Percentiles rank a stretch among this genome's conserved stretches.
phyloP scores from a whole-genome alignment of 2,797 vertebrate species.

The Sebastes trivittatus region DNA sequence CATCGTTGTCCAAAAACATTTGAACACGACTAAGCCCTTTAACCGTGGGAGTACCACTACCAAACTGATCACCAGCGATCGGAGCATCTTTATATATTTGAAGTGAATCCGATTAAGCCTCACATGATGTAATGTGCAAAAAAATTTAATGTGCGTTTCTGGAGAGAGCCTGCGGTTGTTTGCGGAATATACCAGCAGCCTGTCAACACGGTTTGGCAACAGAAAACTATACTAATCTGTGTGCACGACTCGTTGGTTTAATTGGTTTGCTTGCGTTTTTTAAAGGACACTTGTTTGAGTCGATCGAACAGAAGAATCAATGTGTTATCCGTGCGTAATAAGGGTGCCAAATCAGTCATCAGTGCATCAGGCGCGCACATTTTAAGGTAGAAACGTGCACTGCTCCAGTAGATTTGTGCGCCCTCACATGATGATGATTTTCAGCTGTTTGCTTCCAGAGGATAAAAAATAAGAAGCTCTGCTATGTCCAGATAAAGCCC shows the following conservation, averaged over 20 bases:
- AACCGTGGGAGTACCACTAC: background rate
- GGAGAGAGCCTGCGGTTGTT: constrained; percentile 17
- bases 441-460: background rate
- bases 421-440: constrained; percentile 15
- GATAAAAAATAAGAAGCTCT: background rate
- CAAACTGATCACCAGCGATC: background rate
- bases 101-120: background rate
- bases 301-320: background rate
- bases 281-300: constrained; percentile 45
- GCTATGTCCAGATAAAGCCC: constrained; percentile 4
- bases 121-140: background rate
- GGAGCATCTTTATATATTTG: background rate
- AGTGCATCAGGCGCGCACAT: constrained; percentile 18
- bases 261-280: constrained; percentile 20
- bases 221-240: background rate
- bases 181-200: constrained; percentile 19
- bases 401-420: constrained; percentile 25
- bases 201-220: background rate
- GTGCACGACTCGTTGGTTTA: constrained; percentile 25
- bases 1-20: constrained; percentile 6
- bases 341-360: background rate
- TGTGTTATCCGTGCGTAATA: constrained; percentile 12
- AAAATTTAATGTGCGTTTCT: background rate
- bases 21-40: background rate
- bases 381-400: constrained; percentile 11